Base-by-base conservation (phyloP, 2,888 invertebrate species). In the Autographa gamma region DNA sequence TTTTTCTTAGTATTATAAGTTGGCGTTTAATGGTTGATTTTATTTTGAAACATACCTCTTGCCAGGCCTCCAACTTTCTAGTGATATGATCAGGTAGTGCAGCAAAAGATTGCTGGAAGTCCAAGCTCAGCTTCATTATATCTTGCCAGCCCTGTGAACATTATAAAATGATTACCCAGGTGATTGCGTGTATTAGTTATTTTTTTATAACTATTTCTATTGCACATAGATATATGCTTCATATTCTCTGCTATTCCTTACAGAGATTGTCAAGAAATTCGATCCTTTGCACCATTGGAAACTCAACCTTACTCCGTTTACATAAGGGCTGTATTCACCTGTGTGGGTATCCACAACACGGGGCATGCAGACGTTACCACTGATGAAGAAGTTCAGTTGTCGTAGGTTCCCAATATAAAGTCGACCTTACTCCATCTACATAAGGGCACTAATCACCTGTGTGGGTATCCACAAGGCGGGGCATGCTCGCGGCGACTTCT, bases 301-400 rank as follows among this genome's bases (percentile, higher is more conserved):
- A 48, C 13, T 48, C 14, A 48, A 48, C 48, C 48, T 48, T 48
- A 38, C 11, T 38, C 0, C 38, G 11, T 41, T 41, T 13, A 9
- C 41, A 41, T 13, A 41, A 41, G 41, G 34, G 9, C 18, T 6
- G 7, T 48, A 1, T 8, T 48, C 1, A 96, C 96, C 90, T 96
- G 96, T 0, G 96, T 86, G 0, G 97, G 94, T 63, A 98, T 92
- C 98, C 98, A 98, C 1, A 93, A 83, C 0, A 96, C 97, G 0
- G 98, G 98, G 88, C 97, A 97, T 16, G 93, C 90, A 96, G 0
- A 98, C 97, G 80, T 97, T 97, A 58, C 98, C 98, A 86, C 98
- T 99, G 81, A 98, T 98, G 89, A 99, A 99, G 94, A 99, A 99
- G 89, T 98, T 98, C 38, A 99, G 90, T 87, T 99, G 97, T 7